Evolutionary conservation across 2,888 invertebrate genomes (phyloP), one percentile per base, ranked within the genome.

Genomic region (Epiperipatus broadwayi): DNA sequence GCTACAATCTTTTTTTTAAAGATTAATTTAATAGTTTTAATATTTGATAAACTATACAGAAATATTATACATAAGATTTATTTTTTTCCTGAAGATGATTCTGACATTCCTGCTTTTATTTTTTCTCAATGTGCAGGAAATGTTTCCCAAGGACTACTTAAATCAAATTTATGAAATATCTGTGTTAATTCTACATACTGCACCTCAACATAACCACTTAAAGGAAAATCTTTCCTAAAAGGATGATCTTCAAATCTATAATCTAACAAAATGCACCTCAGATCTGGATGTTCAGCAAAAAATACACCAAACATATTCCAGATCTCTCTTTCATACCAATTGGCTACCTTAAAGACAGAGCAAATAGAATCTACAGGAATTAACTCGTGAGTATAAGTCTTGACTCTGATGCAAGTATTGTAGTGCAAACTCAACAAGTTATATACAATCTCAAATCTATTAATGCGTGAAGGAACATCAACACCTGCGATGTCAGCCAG

Each of bases 211-310:
- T 89, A 99, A 27, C 97, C 97, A 52, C 78, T 77, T 5, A 97
- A 69, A 14, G 97, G 97, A 57, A 97, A 97, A 62, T 97, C 97
- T 59, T 85, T 89, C 46, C 97, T 72, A 59, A 91, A 73, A 4
- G 97, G 97, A 69, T 99, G 95, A 2, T 97, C 97, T 61, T 97
- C 89, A 61, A 99, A 97, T 1, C 97, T 97, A 61, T 99, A 99
- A 63, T 99, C 97, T 21, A 97, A 99, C 32, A 97, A 67, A 53
- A 97, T 91, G 48, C 97, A 71, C 40, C 97, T 71, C 44, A 97
- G 67, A 64, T 99, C 97, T 0, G 97, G 93, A 61, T 97, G 95
- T 59, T 91, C 85, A 5, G 79, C 73, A 64, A 97, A 99, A 68
- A 87, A 93, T 8, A 99, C 83, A 31, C 97, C 97, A 58, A 69